A percentile compares a stretch with the other conserved stretches of the same genome.
Conservation (phyloP, 2,888 invertebrate genomes). For the Pterobdella sp. region DNA sequence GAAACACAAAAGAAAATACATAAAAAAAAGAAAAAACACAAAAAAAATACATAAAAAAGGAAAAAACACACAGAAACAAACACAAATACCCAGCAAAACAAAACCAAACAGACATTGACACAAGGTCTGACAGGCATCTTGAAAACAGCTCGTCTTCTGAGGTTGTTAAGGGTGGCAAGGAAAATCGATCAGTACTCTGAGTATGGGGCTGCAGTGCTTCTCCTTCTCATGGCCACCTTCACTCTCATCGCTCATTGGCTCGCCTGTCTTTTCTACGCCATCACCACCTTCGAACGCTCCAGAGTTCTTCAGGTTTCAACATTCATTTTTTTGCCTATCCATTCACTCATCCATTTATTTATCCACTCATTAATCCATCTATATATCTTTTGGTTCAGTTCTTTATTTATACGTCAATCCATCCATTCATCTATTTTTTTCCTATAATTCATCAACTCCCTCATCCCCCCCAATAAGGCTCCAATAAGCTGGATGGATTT, state of each 20-base stretch:
- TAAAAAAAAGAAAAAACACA: not conserved
- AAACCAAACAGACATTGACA: slow-evolving; percentile 46
- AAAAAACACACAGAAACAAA: not conserved
- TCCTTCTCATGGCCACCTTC: slow-evolving; percentile 50
- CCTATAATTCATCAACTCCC: not conserved
- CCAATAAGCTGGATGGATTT: slow-evolving; percentile 48
- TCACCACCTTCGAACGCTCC: slow-evolving; percentile 46
- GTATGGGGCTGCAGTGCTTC: slow-evolving; percentile 50
- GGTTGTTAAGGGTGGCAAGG: slow-evolving; percentile 49
- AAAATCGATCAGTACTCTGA: slow-evolving; percentile 51
- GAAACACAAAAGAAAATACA: not conserved
- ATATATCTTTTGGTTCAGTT: not conserved
- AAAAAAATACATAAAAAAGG: not conserved
- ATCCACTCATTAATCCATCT: not conserved
- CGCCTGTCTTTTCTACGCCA: slow-evolving; percentile 52
- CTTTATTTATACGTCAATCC: not conserved
- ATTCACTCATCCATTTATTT: not conserved
- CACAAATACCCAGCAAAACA: not conserved
- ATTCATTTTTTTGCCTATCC: not conserved
- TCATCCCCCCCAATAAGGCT: slow-evolving; percentile 8
- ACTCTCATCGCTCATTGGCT: slow-evolving; percentile 51
- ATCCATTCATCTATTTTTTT: not conserved
- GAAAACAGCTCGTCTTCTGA: slow-evolving; percentile 48
- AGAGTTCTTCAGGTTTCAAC: slow-evolving; percentile 19
- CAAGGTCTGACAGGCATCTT: slow-evolving; percentile 46